A percentile compares a stretch with the other conserved stretches of the same genome.
These are phyloP conservation scores for Drosophila pseudotalamancana DNA, from an alignment of 2,888 invertebrate species.

Conservation along the genomic window DNA sequence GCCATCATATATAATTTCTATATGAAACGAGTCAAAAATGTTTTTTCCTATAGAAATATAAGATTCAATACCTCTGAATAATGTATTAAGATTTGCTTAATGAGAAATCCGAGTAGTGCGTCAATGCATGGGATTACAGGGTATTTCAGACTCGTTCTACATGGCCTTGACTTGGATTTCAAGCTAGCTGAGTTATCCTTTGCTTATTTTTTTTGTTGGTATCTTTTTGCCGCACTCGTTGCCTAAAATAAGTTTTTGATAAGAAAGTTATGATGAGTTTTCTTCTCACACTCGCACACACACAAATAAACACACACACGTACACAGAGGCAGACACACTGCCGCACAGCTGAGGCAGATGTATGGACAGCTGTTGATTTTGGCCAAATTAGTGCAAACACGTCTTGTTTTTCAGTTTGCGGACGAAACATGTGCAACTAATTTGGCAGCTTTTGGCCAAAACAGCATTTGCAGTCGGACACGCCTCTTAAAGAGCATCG, in stretches of 20 bases:
- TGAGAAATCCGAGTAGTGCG: no score
- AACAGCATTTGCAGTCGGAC: conserved; percentile 41
- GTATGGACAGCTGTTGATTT: conserved; percentile 77
- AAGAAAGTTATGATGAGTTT: conserved; percentile 80
- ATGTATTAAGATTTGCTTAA: no score
- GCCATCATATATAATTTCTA: no score
- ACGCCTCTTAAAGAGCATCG: conserved; percentile 23
- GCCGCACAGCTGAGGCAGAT: conserved; percentile 28
- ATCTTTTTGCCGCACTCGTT: conserved; percentile 56
- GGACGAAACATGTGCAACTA: conserved; percentile 75
- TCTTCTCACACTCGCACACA: conserved; percentile 40
- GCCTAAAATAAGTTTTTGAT: conserved; percentile 74
- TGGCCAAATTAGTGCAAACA: conserved; percentile 79
- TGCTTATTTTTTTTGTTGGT: conserved; percentile 22
- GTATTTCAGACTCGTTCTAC: conserved; percentile 6
- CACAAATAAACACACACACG: not conserved
- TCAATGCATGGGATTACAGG: no score
- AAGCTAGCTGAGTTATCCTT: conserved; percentile 27
- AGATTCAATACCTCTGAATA: no score
- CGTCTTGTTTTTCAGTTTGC: conserved; percentile 69
- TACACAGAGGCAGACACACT: conserved; percentile 16
- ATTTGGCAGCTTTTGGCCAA: conserved; percentile 63
- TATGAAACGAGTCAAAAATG: no score
- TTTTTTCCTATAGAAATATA: no score
- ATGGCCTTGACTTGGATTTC: not conserved